Base-by-base conservation (phyloP, 2,113 vertebrate genomes). In the Coptodon bakossiorum region DNA sequence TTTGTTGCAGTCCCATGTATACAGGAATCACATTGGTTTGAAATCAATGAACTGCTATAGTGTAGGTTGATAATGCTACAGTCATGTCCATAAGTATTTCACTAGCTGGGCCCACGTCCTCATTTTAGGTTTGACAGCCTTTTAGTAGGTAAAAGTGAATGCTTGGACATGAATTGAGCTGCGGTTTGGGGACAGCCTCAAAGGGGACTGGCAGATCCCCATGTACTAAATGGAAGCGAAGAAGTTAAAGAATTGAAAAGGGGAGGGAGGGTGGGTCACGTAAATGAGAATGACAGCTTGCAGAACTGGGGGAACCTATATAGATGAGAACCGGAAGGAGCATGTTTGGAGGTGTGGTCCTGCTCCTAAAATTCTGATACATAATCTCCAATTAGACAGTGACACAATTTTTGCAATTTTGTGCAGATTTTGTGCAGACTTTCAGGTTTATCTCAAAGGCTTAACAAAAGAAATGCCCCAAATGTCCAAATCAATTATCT, bases 281-380 rank as follows among this genome's bases (percentile, higher is more conserved):
- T 50, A 50, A 50, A 50, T 50, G 7, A 19, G 16, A 50, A 17
- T 50, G 16, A 50, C 1, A 50, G 16, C 16, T 50, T 50, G 48
- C 16, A 19, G 16, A 50, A 50, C 48, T 50, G 48, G 16, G 7
- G 48, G 48, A 19, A 50, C 7, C 48, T 50, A 50, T 50, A 19
- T 3, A 19, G 1, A 50, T 50, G 48, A 50, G 0, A 50, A 50
- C 17, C 0, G 0, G 17, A 1, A 50, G 48, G 17, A 50, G 48
- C 0, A 1, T 50, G 48, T 50, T 50, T 50, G 48, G 48, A 19
- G 48, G 17, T 0, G 7, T 9, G 48, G 7, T 50, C 48, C 17
- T 50, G 48, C 48, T 19, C 48, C 48, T 50, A 17, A 50, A 50
- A 19, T 19, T 50, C 4, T 19, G 48, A 19, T 50, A 50, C 17